Conservation (phyloP, 1,140 invertebrate species). For the Dysdera silvatica region DNA sequence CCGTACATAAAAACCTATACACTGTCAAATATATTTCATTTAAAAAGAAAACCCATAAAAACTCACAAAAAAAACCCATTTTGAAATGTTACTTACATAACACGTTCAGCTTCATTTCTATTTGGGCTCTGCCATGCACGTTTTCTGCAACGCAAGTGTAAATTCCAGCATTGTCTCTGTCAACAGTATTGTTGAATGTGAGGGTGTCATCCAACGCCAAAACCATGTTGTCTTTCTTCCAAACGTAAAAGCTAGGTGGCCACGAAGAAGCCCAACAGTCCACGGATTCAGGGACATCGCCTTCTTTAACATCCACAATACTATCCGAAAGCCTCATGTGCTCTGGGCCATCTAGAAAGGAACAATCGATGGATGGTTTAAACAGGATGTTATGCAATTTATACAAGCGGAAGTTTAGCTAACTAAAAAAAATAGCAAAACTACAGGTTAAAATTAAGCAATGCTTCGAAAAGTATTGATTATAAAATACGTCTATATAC, state of each 20-base stretch:
- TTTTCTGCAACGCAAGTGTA: conserved; percentile 70
- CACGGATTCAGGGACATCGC: conserved; percentile 63
- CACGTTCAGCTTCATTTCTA: conserved; percentile 62
- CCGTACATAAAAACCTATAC: too few species aligned
- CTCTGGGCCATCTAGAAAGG: conserved; percentile 69
- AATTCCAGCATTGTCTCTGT: conserved; percentile 55
- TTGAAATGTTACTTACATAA: conserved; percentile 75
- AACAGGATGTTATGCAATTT: too few species aligned
- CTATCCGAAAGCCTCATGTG: conserved; percentile 65
- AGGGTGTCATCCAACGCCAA: conserved; percentile 27
- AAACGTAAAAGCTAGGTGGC: conserved; percentile 60
- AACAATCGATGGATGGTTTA: too few species aligned
- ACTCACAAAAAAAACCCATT: too few species aligned
- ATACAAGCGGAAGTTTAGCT: too few species aligned
- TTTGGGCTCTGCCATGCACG: conserved; percentile 59
- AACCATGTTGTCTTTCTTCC: conserved; percentile 42
- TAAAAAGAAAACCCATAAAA: too few species aligned
- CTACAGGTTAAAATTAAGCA: too few species aligned
- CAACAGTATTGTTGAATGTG: conserved; percentile 50
- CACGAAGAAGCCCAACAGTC: conserved; percentile 65
- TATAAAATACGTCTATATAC: too few species aligned
- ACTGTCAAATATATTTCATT: too few species aligned
- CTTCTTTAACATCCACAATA: conserved; percentile 65
- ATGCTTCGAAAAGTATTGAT: too few species aligned
- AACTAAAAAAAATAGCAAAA: too few species aligned